Evolutionary conservation across 1,140 invertebrate species (phyloP).

Genomic region (Aphidius gifuensis): DNA sequence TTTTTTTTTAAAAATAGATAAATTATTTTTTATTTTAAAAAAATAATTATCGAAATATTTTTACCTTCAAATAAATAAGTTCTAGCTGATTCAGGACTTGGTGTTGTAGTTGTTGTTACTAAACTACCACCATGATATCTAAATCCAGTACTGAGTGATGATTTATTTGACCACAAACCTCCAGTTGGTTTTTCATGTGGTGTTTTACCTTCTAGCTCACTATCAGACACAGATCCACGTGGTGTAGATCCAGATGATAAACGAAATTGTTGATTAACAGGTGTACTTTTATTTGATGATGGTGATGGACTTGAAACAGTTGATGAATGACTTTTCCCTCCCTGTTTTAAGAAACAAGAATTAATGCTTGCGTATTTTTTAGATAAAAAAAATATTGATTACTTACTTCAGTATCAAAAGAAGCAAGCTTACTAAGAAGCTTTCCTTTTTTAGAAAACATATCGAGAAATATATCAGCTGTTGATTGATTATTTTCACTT

Average conservation of each 20-base stretch:
- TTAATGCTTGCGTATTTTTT: too few relatives aligned
- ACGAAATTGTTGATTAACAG: constrained; percentile 74
- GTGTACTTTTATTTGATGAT: constrained; percentile 70
- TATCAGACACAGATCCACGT: constrained; percentile 88
- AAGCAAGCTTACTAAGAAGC: constrained; percentile 81
- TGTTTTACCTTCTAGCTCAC: constrained; percentile 84
- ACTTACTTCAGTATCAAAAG: constrained; percentile 82
- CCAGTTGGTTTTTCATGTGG: constrained; percentile 69
- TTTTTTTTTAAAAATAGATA: too few relatives aligned
- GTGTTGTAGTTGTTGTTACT: constrained; percentile 75
- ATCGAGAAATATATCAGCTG: constrained; percentile 83
- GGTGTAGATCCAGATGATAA: constrained; percentile 62
- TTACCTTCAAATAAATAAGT: constrained; percentile 90
- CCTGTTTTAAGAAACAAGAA: constrained; percentile 8
- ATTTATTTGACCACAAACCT: constrained; percentile 91
- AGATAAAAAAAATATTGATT: too few relatives aligned
- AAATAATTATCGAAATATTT: too few relatives aligned
- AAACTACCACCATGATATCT: constrained; percentile 85
- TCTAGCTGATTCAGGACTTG: constrained; percentile 79
- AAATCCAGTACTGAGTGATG: constrained; percentile 82
- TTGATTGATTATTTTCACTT: constrained; percentile 59
- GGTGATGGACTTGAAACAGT: constrained; percentile 36
- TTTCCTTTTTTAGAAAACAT: constrained; percentile 85
- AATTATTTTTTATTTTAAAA: too few relatives aligned
- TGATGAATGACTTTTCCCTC: constrained; percentile 5